Percentiles rank a stretch among this genome's conserved stretches.
phyloP scores from a whole-genome alignment of 2,888 invertebrate species.

The Idaea straminata region DNA sequence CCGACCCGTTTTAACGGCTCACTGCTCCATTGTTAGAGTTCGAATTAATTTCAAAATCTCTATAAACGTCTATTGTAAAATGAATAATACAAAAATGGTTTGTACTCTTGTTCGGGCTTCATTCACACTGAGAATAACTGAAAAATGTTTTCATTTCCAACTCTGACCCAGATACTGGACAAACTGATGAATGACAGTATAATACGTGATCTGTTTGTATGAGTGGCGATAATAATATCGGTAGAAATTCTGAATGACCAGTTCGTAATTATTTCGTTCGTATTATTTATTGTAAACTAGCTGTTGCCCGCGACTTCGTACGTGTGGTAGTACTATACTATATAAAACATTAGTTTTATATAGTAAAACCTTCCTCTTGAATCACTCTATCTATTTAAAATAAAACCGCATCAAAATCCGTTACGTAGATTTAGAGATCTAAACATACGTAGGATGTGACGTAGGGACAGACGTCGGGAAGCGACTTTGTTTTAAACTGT shows the following conservation, averaged over 20 bases:
- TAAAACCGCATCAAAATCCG: too few relatives aligned
- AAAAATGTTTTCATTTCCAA: not conserved
- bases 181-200: not conserved
- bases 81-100: constrained; percentile 6
- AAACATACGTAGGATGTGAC: too few relatives aligned
- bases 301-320: too few relatives aligned
- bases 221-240: not conserved
- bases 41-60: constrained; percentile 17
- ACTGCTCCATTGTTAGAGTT: constrained; percentile 12
- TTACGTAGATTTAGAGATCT: too few relatives aligned
- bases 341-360: too few relatives aligned
- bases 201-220: not conserved
- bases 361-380: too few relatives aligned
- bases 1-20: not conserved
- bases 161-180: not conserved
- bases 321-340: too few relatives aligned
- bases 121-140: not conserved
- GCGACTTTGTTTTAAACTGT: too few relatives aligned
- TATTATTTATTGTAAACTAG: not conserved
- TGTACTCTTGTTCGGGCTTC: not conserved
- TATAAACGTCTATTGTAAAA: constrained; percentile 12
- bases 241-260: not conserved
- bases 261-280: not conserved
- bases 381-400: too few relatives aligned
- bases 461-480: too few relatives aligned